Base-by-base conservation (phyloP, 2,888 invertebrate genomes). In the Aspidapion aeneum region DNA sequence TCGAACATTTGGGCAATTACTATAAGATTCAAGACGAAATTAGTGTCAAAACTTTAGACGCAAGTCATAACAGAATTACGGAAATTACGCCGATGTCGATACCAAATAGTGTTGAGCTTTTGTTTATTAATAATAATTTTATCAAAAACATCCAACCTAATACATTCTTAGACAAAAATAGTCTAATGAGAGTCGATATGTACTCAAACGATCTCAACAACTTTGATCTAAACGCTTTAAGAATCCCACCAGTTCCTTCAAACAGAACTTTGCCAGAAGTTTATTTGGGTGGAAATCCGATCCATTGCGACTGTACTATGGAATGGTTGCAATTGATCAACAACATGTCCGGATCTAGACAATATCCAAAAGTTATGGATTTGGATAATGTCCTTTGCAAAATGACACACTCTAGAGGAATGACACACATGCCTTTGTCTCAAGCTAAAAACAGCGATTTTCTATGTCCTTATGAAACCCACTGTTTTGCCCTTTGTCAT, bases 301-400 rank as follows among this genome's bases (percentile, higher is more conserved):
- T 96, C 81, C 89, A 92, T 74, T 97, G 96, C 82, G 94, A 96
- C 77, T 96, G 97, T 82, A 90, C 91, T 67, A 94, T 96, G 94
- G 95, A 95, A 79, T 97, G 96, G 96, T 82, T 96, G 74, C 94
- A 94, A 71, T 86, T 91, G 62, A 90, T 94, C 79, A 94, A 94
- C 80, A 92, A 91, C 79, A 88, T 92, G 85, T 91, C 91, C 67
- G 85, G 87, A 50, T 87, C 90, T 72, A 84, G 92, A 59, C 93
- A 93, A 77, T 91, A 94, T 77, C 94, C 96, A 60, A 86, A 89
- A 64, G 90, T 96, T 72, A 92, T 94, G 87, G 96, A 96, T 78
- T 82, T 94, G 72, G 91, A 90, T 75, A 92, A 92, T 74, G 91
- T 95, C 64, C 87, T 92, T 85, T 96, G 96, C 81, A 87, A 90